These are phyloP conservation scores for Metridium senile DNA, from an alignment of 92 coral and sea anemone species.

Conservation along the genomic window DNA sequence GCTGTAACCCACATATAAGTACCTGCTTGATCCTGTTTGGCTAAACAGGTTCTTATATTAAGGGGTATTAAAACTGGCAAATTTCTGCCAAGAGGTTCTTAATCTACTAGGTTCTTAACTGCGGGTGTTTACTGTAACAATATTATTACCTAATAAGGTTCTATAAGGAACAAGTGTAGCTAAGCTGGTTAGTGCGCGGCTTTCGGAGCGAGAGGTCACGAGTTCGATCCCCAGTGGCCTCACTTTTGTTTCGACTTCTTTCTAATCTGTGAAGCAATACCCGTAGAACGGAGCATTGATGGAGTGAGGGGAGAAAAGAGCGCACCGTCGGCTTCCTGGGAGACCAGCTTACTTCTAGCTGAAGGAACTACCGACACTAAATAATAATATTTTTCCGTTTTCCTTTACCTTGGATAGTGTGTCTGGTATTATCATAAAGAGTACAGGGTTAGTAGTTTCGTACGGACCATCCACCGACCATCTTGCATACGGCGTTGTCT, in stretches of 20 bases:
- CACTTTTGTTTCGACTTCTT: background rate
- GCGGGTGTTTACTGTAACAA: too few species aligned
- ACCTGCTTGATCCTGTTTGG: too few species aligned
- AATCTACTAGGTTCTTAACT: too few species aligned
- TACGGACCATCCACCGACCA: conserved; percentile 63
- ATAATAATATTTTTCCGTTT: background rate
- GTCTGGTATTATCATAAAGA: conserved; percentile 64
- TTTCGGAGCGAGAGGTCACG: too few species aligned
- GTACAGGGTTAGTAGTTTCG: conserved; percentile 69
- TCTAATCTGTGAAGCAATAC: background rate
- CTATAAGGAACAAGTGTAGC: too few species aligned
- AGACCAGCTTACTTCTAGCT: background rate
- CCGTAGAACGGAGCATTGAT: background rate
- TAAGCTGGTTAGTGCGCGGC: too few species aligned
- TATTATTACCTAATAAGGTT: too few species aligned
- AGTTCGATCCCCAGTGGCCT: too few species aligned
- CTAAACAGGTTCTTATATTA: too few species aligned
- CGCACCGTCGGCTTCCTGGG: background rate
- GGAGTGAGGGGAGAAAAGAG: background rate
- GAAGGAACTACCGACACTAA: background rate
- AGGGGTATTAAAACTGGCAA: too few species aligned
- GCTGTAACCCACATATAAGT: too few species aligned
- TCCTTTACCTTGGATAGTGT: background rate
- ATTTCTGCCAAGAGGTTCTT: too few species aligned
- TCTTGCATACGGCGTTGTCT: conserved; percentile 42